These are phyloP conservation scores for Cordilura impudica DNA, from an alignment of 2,888 invertebrate species.

Conservation along the genomic window DNA sequence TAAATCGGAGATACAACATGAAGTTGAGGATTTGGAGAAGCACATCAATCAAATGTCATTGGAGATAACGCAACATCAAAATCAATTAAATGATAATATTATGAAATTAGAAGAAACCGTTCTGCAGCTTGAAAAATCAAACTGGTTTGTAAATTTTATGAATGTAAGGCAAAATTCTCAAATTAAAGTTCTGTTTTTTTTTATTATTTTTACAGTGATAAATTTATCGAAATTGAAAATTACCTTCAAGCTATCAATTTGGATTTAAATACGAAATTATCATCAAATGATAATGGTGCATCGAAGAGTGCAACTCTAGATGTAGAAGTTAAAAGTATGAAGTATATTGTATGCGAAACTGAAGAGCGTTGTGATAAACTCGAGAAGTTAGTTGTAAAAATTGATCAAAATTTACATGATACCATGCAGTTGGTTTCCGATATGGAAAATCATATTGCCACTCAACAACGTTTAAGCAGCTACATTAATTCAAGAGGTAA, in stretches of 20 bases:
- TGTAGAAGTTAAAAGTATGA: constrained; percentile 79
- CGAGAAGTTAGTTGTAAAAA: constrained; percentile 75
- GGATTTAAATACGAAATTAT: constrained; percentile 73
- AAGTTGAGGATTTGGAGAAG: constrained; percentile 70
- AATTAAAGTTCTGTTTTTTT: background rate
- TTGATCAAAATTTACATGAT: constrained; percentile 77
- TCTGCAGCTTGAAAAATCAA: constrained; percentile 69
- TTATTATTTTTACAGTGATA: constrained; percentile 68
- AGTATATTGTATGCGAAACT: constrained; percentile 79
- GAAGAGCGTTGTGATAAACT: constrained; percentile 79
- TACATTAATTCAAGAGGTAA: constrained; percentile 75
- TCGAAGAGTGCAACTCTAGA: constrained; percentile 78
- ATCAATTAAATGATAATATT: constrained; percentile 73
- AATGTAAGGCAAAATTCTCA: background rate
- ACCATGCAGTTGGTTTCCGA: constrained; percentile 78
- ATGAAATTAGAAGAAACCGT: constrained; percentile 73
- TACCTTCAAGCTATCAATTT: constrained; percentile 70
- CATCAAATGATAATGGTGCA: constrained; percentile 73
- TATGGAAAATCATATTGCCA: constrained; percentile 77
- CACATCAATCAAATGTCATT: constrained; percentile 71
- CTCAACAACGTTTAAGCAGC: constrained; percentile 74
- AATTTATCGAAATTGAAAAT: constrained; percentile 72
- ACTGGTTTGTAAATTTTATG: constrained; percentile 66
- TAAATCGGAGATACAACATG: constrained; percentile 70
- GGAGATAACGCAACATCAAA: constrained; percentile 72